Conservation (phyloP, 2,113 vertebrate genomes). For the Platysternon megacephalum region DNA sequence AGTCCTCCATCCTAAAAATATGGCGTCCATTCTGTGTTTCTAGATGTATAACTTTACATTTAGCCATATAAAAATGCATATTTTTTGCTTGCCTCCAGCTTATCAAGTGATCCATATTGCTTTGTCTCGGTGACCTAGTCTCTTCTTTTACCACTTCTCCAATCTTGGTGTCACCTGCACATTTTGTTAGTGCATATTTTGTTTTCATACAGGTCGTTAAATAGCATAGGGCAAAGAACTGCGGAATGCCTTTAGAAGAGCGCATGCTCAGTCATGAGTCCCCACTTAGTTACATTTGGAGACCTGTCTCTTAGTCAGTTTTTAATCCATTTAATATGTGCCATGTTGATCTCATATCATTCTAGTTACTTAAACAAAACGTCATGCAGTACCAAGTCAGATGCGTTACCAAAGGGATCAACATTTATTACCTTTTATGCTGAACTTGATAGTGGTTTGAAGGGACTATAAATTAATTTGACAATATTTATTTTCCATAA, state of each 20-base stretch:
- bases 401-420: background rate
- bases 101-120: background rate
- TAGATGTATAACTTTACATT: background rate
- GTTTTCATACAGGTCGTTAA: background rate
- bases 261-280: constrained; percentile 47
- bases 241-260: background rate
- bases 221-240: background rate
- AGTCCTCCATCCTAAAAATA: background rate
- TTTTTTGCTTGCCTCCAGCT: background rate
- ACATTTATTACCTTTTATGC: background rate
- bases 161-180: background rate
- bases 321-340: constrained; percentile 37
- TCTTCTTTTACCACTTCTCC: background rate
- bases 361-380: background rate
- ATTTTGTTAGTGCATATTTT: background rate
- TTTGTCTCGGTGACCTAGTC: background rate
- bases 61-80: background rate
- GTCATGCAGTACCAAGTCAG: background rate
- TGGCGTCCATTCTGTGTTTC: rapidly evolving
- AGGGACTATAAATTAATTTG: background rate
- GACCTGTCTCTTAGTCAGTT: constrained; percentile 29
- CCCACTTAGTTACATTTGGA: constrained; percentile 39
- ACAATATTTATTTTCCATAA: background rate
- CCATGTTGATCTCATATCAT: background rate
- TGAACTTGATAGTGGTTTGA: background rate